These are phyloP conservation scores for Scomber japonicus DNA, from an alignment of 2,113 vertebrate species.

Conservation along the genomic window DNA sequence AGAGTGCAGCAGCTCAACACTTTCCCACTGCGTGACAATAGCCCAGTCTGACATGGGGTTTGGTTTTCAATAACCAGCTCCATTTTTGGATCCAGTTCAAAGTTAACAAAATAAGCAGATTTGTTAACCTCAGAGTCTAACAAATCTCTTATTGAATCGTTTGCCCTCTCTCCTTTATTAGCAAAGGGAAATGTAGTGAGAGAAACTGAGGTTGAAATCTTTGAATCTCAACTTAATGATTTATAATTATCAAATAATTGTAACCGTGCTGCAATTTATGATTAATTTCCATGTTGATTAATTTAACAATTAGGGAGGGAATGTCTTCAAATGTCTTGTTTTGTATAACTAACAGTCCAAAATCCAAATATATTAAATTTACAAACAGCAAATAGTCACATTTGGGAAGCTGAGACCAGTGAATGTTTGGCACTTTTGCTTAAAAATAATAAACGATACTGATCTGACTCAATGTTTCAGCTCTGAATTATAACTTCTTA, in stretches of 20 bases:
- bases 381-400: too few relatives aligned
- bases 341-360: too few relatives aligned
- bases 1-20: constrained; percentile 57
- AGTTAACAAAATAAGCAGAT: constrained; percentile 24
- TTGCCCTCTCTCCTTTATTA: background rate
- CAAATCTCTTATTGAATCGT: background rate
- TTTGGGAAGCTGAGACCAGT: too few relatives aligned
- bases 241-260: too few relatives aligned
- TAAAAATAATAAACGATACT: too few relatives aligned
- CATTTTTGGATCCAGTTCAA: constrained; percentile 5
- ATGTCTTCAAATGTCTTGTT: too few relatives aligned
- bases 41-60: constrained; percentile 16
- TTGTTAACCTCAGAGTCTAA: background rate
- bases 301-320: background rate
- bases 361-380: too few relatives aligned
- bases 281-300: too few relatives aligned
- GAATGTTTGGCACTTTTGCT: too few relatives aligned
- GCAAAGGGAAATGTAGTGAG: background rate
- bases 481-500: too few relatives aligned
- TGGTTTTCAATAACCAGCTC: constrained; percentile 21
- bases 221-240: background rate
- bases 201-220: background rate
- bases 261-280: background rate
- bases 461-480: too few relatives aligned
- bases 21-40: constrained; percentile 43